Evolutionary conservation across 2,888 invertebrate genomes (phyloP).

Genomic region (Tridacna gigas): DNA sequence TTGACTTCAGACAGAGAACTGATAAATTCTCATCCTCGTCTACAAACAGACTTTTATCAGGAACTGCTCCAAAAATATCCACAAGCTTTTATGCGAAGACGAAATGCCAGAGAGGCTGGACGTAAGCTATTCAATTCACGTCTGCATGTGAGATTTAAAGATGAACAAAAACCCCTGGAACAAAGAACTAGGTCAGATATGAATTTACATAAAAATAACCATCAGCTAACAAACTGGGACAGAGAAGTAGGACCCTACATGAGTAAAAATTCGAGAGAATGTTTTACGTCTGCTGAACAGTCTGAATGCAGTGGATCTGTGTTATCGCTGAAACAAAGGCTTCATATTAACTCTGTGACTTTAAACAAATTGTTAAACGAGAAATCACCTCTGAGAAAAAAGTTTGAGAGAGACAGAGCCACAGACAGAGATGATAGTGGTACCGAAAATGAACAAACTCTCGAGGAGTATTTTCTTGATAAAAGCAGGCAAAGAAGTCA

Average conservation of each 20-base stretch:
- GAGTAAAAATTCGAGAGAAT: slow-evolving; percentile 42
- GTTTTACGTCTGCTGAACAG: slow-evolving; percentile 62
- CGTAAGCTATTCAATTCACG: slow-evolving; percentile 65
- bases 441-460: slow-evolving; percentile 52
- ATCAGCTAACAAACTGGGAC: slow-evolving; percentile 62
- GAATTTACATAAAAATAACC: slow-evolving; percentile 39
- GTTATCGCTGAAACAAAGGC: slow-evolving; percentile 51
- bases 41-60: slow-evolving; percentile 61
- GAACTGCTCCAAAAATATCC: slow-evolving; percentile 68
- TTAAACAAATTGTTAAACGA: slow-evolving; percentile 61
- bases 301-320: slow-evolving; percentile 63
- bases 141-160: slow-evolving; percentile 64
- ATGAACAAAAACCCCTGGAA: slow-evolving; percentile 48
- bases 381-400: slow-evolving; percentile 52
- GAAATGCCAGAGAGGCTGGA: slow-evolving; percentile 44
- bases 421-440: slow-evolving; percentile 47
- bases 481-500: slow-evolving; percentile 50
- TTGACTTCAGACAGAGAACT: slow-evolving; percentile 43
- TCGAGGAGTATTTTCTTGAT: slow-evolving; percentile 51
- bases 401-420: slow-evolving; percentile 29
- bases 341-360: slow-evolving; percentile 51
- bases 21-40: slow-evolving; percentile 45
- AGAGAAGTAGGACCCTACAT: slow-evolving; percentile 59
- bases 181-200: slow-evolving; percentile 34
- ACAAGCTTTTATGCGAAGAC: slow-evolving; percentile 60